Percentiles rank a stretch among this genome's conserved stretches.
phyloP scores from a whole-genome alignment of 2,888 invertebrate species.

The Panorpa germanica region DNA sequence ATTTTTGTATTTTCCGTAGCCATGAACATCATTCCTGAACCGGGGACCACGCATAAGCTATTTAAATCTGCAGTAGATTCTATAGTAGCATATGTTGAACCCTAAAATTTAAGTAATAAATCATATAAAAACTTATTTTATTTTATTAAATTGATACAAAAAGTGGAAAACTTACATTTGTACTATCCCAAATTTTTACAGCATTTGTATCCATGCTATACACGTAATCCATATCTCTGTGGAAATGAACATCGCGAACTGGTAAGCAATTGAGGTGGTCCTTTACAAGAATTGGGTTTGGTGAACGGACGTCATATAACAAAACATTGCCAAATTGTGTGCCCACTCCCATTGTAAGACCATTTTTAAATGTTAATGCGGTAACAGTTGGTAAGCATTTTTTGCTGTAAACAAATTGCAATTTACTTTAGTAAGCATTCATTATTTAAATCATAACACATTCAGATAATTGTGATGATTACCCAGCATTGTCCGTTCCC shows the following conservation, averaged over 20 bases:
- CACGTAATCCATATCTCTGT: constrained; percentile 57
- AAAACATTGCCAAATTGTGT: constrained; percentile 87
- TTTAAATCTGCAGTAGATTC: constrained; percentile 77
- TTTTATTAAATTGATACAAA: constrained; percentile 2
- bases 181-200: constrained; percentile 80
- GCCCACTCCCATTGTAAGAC: constrained; percentile 70
- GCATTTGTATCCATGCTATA: constrained; percentile 78
- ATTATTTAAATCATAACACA: constrained; percentile 3
- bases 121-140: constrained; percentile 3
- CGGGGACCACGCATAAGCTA: constrained; percentile 78
- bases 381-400: constrained; percentile 29
- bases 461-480: constrained; percentile 19
- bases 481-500: constrained; percentile 32
- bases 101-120: constrained; percentile 31
- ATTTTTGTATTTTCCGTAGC: constrained; percentile 92
- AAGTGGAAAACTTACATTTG: constrained; percentile 45
- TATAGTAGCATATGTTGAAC: constrained; percentile 84
- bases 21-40: constrained; percentile 80
- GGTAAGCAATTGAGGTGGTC: constrained; percentile 91
- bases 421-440: constrained; percentile 1
- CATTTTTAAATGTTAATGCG: constrained; percentile 59
- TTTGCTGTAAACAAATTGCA: neutral
- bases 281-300: constrained; percentile 72
- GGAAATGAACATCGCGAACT: constrained; percentile 76
- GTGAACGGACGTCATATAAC: constrained; percentile 85